Conservation (phyloP, 2,888 invertebrate genomes). For the Eurytoma adleriae region DNA sequence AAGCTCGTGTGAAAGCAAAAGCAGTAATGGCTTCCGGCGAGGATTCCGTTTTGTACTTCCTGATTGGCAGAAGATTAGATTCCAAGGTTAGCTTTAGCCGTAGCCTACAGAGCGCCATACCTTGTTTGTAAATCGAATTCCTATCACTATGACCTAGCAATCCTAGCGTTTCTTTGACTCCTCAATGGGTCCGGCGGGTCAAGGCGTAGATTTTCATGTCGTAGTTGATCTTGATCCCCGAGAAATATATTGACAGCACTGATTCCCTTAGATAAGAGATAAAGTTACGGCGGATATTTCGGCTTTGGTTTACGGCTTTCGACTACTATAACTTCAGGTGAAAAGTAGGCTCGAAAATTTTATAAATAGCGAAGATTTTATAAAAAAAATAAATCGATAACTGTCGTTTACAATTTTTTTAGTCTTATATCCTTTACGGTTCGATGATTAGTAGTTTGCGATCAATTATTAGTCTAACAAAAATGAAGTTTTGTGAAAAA, state of each 20-base stretch:
- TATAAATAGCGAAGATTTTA: too few species aligned
- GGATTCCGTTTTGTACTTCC: constrained; percentile 37
- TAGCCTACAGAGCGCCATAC: neutral
- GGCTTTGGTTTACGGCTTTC: constrained; percentile 9
- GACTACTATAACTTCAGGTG: neutral
- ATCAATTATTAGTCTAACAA: too few species aligned
- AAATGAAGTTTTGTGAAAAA: too few species aligned
- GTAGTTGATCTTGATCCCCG: neutral
- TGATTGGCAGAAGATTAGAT: constrained; percentile 51
- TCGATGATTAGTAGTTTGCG: too few species aligned
- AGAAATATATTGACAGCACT: constrained; percentile 23
- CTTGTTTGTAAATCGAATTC: constrained; percentile 9
- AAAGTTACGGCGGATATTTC: neutral
- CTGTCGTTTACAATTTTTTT: too few species aligned
- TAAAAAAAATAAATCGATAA: too few species aligned
- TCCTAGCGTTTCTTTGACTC: neutral
- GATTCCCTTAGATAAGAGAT: neutral
- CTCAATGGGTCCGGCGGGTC: neutral
- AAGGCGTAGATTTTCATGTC: neutral
- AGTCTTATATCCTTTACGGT: too few species aligned
- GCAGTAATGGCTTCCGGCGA: constrained; percentile 20
- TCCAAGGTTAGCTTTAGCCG: constrained; percentile 32
- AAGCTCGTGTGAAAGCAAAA: neutral
- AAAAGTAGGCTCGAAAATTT: neutral
- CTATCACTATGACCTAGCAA: neutral